Conservation (phyloP, 2,888 invertebrate genomes). For the Protophormia terraenovae region DNA sequence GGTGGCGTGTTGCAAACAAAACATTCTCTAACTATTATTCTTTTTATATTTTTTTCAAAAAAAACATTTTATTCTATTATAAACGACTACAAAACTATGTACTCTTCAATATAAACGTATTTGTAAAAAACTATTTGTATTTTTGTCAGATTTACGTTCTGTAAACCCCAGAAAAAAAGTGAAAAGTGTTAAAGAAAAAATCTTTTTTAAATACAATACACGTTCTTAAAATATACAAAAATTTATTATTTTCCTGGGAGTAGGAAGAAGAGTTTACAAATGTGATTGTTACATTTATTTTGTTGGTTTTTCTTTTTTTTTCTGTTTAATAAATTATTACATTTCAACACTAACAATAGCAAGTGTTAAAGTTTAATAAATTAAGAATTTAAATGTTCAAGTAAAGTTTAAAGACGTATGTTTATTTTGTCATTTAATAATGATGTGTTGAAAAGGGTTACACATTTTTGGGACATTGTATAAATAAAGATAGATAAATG, state of each 20-base stretch:
- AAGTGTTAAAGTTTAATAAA: not conserved
- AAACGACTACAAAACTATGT: not conserved
- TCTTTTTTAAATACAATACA: not conserved
- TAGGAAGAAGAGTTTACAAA: not conserved
- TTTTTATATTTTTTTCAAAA: not conserved
- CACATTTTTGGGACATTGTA: not conserved
- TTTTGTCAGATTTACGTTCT: not conserved
- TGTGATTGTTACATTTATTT: not conserved
- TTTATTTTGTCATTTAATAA: not conserved
- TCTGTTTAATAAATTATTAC: not conserved
- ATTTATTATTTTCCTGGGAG: not conserved
- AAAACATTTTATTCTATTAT: constrained; percentile 21
- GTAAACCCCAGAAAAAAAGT: not conserved
- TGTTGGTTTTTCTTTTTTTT: not conserved
- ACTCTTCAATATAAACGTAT: not conserved
- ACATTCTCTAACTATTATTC: not conserved
- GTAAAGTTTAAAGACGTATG: not conserved
- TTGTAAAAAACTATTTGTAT: not conserved
- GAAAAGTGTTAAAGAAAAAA: not conserved
- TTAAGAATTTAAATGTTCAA: not conserved
- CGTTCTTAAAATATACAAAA: not conserved
- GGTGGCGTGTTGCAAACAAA: constrained; percentile 16
- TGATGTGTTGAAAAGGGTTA: not conserved
- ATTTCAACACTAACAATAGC: not conserved
- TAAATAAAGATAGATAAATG: not conserved